Base-by-base conservation (phyloP, 1,140 invertebrate genomes). In the Pseudobourletiella spinata region DNA sequence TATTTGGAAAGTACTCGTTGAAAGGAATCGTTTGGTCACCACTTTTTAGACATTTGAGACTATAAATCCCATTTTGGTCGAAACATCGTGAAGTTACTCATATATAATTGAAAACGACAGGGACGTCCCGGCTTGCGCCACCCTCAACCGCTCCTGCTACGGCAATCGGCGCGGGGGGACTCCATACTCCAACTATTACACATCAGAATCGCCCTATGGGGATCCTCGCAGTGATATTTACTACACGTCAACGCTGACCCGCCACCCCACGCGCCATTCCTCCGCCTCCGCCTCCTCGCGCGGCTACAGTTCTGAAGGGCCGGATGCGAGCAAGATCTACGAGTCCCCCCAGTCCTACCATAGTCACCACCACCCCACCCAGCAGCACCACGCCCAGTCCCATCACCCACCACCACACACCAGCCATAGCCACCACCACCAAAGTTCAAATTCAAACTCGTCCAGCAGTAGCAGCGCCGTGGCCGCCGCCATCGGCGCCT, bases 221-320 rank as follows among this genome's bases (percentile, higher is more conserved):
- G 64, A 66, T 35, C 67, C 67, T 35, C 20, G 64, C 16, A 66
- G 60, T 61, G 67, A 69, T 48, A 69, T 69, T 61, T 69, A 69
- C 52, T 69, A 66, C 46, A 69, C 67, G n/a, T 66, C 67, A 15
- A 69, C 67, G 8, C 44, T 69, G 2, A 63, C 35, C 18, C 22
- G 67, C 14, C 67, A 69, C 32, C 46, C 46, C 6, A 52, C 67
- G 2, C 32, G 66, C 32, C 60, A 64, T 55, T 51, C 62, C 14
- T 59, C 57, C 6, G 16, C 22, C 20, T 51, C 62, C 14, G 43
- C 57, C 6, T 24, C 22, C 20, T 4, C n/a, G 11, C 11, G 59
- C n/a, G 61, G 61, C 18, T 59, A 46, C 56, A 29, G 32, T n/a
- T 39, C 32, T n/a, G 32, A 39, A 39, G 32, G 32, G 8, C 35